Evolutionary conservation across 1,140 invertebrate species (phyloP), one percentile per base, ranked within the genome.

Genomic region (Oreohelix idahoensis): DNA sequence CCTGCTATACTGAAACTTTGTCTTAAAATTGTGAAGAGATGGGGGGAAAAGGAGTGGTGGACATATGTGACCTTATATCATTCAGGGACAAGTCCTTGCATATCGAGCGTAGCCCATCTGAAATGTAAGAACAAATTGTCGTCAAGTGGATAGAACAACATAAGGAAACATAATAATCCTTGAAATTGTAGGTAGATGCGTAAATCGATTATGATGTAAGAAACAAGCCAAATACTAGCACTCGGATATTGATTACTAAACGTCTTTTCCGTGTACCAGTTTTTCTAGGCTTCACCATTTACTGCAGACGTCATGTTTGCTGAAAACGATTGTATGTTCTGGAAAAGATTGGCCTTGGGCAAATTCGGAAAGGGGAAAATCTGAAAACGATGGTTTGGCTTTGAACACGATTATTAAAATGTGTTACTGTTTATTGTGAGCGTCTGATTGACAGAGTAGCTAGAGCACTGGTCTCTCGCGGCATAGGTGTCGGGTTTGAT

Each of bases 121-220:
- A 10, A 58, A 58, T 58, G n/a, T 66, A 32, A 66, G 2, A 32
- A 66, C 63, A 66, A 2, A 66, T n/a, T 35, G 8, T 35, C 17
- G 63, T 8, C n/a, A 32, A 35, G 17, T 29, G n/a, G 10, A 66
- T 32, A 66, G 17, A 8, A 23, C 8, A 29, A 11, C 5, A 8
- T 32, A 66, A 66, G 29, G 32, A 66, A 32, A 66, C 63, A 66
- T 58, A 58, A 10, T 58, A 20, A 32, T 66, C 32, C n/a, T 66
- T 10, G 63, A 66, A 66, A 32, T 32, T 32, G 29, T 66, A 66
- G n/a, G 29, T 66, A 66, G 32, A 66, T 66, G 63, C 26, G 8
- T 17, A 13, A 66, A 66, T 66, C 63, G 63, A 66, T 66, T 66
- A 66, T 66, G 63, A 32, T 66, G 63, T 66, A 32, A 66, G 53